Evolutionary conservation across 2,888 invertebrate genomes (phyloP), one percentile per base, ranked within the genome.

Genomic region (Sussaba pulchella): DNA sequence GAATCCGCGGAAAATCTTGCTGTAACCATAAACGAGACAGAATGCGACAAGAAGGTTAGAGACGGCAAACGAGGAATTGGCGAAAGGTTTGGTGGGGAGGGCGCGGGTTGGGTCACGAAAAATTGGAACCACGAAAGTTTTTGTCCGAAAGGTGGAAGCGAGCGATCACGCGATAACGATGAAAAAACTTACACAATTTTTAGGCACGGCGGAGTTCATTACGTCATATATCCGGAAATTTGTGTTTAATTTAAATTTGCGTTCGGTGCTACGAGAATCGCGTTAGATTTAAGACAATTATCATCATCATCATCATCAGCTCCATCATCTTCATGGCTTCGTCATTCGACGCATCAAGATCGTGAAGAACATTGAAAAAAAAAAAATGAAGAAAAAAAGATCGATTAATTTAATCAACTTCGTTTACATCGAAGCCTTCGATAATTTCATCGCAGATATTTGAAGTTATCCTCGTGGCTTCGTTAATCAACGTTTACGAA

Each of bases 11-110:
- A 82, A 54, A 81, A 78, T 57, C 75, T 70, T 59, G 63, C 61
- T 12, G 78, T 73, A 69, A 83, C 81, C 21, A 75, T 86, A 72
- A 83, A 80, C 76, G 85, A 87, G 73, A 78, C 81, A 61, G 84
- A 87, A 45, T 66, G 80, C 74, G 86, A 87, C 78, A 88, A 88
- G 87, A 90, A 90, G 90, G 90, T 90, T 90, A 90, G 90, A 87
- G 85, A 87, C 84, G 83, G 74, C 71, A 59, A 59, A 10, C 64
- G 71, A 69, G 43, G 31, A 17, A 9, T 57, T 31, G 57, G 52
- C 39, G 72, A 72, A 39, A 66, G 45, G 81, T 81, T 76, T 64
- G 73, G 79, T 83, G 83, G 80, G 69, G 86, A 87, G 73, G 85
- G 82, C 63, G 87, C 87, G 81, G 87, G 85, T 79, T 86, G 88